Evolutionary conservation across 2,797 vertebrate genomes (phyloP), one percentile per base, ranked within the genome.

Genomic region (Dryobates pubescens): DNA sequence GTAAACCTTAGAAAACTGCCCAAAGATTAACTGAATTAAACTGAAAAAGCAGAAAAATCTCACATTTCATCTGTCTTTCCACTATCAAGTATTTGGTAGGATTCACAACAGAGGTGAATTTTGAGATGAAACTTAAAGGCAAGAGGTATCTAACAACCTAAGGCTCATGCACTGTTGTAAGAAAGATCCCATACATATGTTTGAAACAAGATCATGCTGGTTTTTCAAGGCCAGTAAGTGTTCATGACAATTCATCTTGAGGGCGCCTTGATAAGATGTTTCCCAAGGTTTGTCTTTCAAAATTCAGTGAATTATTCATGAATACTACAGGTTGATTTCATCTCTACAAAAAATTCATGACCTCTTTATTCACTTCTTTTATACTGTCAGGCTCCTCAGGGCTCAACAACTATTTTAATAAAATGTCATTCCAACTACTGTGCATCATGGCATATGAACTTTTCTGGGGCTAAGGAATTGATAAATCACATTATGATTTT

Each of bases 241-340:
- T 27, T 92, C 86, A 56, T 87, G 95, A 78, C 93, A 90, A 63
- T 81, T 92, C 79, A 87, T 90, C 76, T 77, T 89, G 74, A 81
- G 30, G 8, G 20, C 43, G 38, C 43, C 93, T 87, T 90, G 93
- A 94, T 83, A 49, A 90, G 70, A 73, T 73, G 57, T 74, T 94
- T 96, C 92, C 92, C 53, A 87, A 74, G 84, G 84, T 96, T 88
- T 94, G 13, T 73, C 53, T 95, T 92, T 93, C 92, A 93, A 93
- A 94, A 80, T 75, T 63, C 67, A 70, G 57, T 94, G 94, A 96
- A 96, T 95, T 93, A 96, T 96, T 96, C 92, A 95, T 96, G 64
- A 94, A 73, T 38, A 73, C 61, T 78, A 75, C 82, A 87, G 76
- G 90, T 74, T 90, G 92, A 94, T 93, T 94, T 91, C 38, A 68